phyloP scores from a whole-genome alignment of 1,140 invertebrate genomes.

The Idris sp. region DNA sequence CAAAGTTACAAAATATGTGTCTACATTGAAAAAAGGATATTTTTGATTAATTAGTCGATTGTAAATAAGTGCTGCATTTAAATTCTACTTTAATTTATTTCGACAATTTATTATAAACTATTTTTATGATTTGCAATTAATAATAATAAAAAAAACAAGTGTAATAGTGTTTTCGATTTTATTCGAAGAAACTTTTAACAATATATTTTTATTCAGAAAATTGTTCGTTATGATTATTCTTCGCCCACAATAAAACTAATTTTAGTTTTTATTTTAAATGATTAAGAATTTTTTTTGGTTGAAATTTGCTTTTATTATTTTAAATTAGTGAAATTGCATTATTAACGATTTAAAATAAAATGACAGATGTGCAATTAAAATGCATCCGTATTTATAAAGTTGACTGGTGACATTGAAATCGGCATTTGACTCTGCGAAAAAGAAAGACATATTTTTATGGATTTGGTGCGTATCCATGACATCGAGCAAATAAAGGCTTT shows the following conservation, averaged over 20 bases:
- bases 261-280: too few species aligned
- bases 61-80: conserved; percentile 30
- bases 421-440: conserved; percentile 12
- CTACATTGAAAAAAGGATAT: conserved; percentile 15
- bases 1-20: neutral
- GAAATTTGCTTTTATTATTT: neutral
- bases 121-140: conserved; percentile 8
- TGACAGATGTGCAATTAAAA: too few species aligned
- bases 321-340: conserved; percentile 7
- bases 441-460: conserved; percentile 17
- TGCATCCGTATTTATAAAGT: conserved; percentile 32
- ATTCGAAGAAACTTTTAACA: conserved; percentile 36
- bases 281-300: too few species aligned
- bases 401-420: conserved; percentile 22
- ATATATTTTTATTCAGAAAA: conserved; percentile 54
- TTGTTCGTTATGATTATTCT: neutral
- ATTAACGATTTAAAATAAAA: too few species aligned
- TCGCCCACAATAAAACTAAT: too few species aligned
- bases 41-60: conserved; percentile 45
- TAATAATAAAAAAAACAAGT: too few species aligned
- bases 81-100: conserved; percentile 2
- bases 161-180: conserved; percentile 17
- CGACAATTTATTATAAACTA: conserved; percentile 23
- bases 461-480: conserved; percentile 22
- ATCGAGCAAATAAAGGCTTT: conserved; percentile 3